Conservation (phyloP, 2,888 invertebrate species). For the Pseudococcus viburni region DNA sequence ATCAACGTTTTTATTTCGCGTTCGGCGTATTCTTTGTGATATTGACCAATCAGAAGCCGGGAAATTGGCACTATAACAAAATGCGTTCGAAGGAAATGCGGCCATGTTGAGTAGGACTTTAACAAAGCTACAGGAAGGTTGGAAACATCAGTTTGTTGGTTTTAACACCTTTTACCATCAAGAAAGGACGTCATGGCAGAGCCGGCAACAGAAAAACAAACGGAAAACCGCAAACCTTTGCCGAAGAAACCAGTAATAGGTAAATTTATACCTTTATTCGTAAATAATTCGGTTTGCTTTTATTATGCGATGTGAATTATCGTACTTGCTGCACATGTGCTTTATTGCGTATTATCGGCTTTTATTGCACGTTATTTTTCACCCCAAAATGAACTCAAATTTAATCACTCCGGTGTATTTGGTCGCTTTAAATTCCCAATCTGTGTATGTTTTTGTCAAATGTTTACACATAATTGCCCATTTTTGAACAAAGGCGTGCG, state of each 20-base stretch:
- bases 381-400: background rate
- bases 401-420: background rate
- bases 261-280: slow-evolving; percentile 71
- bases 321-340: slow-evolving; percentile 59
- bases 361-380: background rate
- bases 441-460: background rate
- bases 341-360: slow-evolving; percentile 50
- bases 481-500: slow-evolving; percentile 1
- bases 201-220: slow-evolving; percentile 84
- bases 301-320: background rate
- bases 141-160: slow-evolving; percentile 73
- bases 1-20: background rate
- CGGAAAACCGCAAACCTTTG: slow-evolving; percentile 81
- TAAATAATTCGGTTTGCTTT: background rate
- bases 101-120: slow-evolving; percentile 74
- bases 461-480: background rate
- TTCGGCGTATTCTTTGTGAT: slow-evolving; percentile 35
- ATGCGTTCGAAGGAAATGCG: slow-evolving; percentile 55
- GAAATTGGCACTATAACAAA: slow-evolving; percentile 41
- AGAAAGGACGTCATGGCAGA: slow-evolving; percentile 90
- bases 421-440: background rate
- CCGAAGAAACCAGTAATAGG: slow-evolving; percentile 92
- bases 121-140: slow-evolving; percentile 73
- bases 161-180: slow-evolving; percentile 73
- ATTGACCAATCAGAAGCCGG: slow-evolving; percentile 46